Evolutionary conservation across 2,113 vertebrate species (phyloP), one percentile per base, ranked within the genome.

Genomic region (Megaceryle torquata): DNA sequence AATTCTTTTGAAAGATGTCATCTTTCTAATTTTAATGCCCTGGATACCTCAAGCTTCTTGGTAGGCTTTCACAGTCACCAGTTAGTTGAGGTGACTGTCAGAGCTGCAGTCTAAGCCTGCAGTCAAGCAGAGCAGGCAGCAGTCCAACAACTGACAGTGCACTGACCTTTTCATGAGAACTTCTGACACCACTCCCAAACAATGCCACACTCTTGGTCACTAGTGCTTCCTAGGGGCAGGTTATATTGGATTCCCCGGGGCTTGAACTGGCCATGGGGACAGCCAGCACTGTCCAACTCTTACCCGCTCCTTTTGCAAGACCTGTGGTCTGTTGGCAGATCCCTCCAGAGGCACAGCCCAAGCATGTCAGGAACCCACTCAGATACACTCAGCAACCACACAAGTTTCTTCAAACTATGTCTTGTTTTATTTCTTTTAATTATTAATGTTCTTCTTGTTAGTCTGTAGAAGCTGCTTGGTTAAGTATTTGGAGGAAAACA

Each of bases 401-500:
- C 29, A 69, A 65, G 43, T 72, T 67, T 86, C 60, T 80, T 91
- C 75, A 80, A 79, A 25, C 33, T 68, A 33, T 5, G 15, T 74
- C 6, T 60, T 50, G 39, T 29, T 54, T 53, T 29, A 72, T 59
- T 59, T 25, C 22, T 59, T 82, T 88, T 95, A 76, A 71, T 59
- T 22, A 59, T 78, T 31, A 29, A 35, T 92, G 56, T 82, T 95
- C 76, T 43, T 93, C 35, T 79, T 59, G 53, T 43, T 97, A 99
- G 99, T 99, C 97, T 99, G 99, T 96, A 98, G 99, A 97, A 99
- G 99, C 98, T 99, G 99, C 96, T 98, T 99, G 97, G 99, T 99
- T 88, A 99, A 99, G 94, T 99, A 99, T 93, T 97, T 99, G 97
- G 99, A 99, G 88, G 99, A 99, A 97, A 99, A 99, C 97, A 99